phyloP scores from a whole-genome alignment of 2,113 vertebrate genomes.

The Pongo abelii region DNA sequence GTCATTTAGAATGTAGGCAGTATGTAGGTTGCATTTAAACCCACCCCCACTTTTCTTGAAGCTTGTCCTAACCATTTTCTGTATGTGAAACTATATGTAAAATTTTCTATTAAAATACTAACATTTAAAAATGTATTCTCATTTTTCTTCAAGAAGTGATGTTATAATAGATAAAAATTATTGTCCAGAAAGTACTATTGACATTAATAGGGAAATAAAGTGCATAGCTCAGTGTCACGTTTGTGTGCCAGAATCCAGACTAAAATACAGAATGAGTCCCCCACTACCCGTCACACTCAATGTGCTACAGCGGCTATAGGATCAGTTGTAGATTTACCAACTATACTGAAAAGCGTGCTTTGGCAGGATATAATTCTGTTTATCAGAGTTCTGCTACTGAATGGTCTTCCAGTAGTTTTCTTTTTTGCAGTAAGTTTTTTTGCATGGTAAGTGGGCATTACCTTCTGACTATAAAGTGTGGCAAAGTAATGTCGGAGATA shows the following conservation, averaged over 20 bases:
- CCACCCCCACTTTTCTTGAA: background rate
- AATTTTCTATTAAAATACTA: conserved; percentile 35
- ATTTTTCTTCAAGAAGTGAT: background rate
- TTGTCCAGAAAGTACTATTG: background rate
- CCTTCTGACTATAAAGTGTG: background rate
- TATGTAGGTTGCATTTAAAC: background rate
- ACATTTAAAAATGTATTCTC: background rate
- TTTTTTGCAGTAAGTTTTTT: background rate
- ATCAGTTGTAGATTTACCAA: background rate
- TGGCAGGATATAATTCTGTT: background rate
- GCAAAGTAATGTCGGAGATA: background rate
- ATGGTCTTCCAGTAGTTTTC: background rate
- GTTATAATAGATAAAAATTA: background rate
- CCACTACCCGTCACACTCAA: background rate
- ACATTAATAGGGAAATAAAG: background rate
- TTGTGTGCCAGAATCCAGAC: background rate
- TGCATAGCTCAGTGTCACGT: background rate
- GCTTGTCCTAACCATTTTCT: background rate
- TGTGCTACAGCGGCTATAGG: background rate
- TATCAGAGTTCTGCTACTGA: background rate
- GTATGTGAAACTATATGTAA: background rate
- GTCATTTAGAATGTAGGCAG: background rate
- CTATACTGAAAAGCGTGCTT: background rate
- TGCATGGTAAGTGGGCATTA: background rate
- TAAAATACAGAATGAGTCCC: background rate